These are phyloP conservation scores for Glomeris maerens DNA, from an alignment of 1,140 invertebrate species.

Conservation along the genomic window DNA sequence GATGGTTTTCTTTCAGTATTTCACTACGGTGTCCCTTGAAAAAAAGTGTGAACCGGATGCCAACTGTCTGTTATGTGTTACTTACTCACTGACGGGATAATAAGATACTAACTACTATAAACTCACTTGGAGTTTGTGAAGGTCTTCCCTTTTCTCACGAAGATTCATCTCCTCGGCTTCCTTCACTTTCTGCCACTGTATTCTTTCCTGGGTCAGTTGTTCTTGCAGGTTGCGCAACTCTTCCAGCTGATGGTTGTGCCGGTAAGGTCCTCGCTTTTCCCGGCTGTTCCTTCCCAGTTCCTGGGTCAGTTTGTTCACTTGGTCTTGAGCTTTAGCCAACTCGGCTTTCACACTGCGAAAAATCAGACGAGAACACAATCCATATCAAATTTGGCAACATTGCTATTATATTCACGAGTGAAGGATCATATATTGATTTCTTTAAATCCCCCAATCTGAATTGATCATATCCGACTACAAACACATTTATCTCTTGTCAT, in stretches of 20 bases:
- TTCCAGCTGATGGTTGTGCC: conserved; percentile 55
- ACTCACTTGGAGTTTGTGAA: conserved; percentile 39
- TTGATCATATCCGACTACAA: too few relatives aligned
- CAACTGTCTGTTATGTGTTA: too few relatives aligned
- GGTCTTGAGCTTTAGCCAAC: conserved; percentile 35
- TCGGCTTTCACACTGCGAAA: conserved; percentile 44
- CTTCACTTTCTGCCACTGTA: conserved; percentile 50
- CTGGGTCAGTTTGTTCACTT: conserved; percentile 19
- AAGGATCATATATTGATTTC: too few relatives aligned
- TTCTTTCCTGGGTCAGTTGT: conserved; percentile 60
- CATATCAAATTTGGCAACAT: too few relatives aligned
- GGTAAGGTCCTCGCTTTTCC: conserved; percentile 34
- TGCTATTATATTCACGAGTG: too few relatives aligned
- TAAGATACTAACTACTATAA: conserved; percentile 13
- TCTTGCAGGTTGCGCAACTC: conserved; percentile 56
- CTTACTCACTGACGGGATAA: too few relatives aligned
- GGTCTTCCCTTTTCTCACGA: conserved; percentile 44
- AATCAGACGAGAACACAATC: too few relatives aligned
- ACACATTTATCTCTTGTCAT: too few relatives aligned
- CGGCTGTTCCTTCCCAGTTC: conserved; percentile 14
- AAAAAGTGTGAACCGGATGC: too few relatives aligned
- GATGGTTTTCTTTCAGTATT: too few relatives aligned
- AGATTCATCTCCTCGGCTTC: conserved; percentile 42
- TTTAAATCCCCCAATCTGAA: too few relatives aligned
- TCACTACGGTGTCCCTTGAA: too few relatives aligned